Evolutionary conservation across 2,888 invertebrate species (phyloP).

Genomic region (Chydorus sphaericus): DNA sequence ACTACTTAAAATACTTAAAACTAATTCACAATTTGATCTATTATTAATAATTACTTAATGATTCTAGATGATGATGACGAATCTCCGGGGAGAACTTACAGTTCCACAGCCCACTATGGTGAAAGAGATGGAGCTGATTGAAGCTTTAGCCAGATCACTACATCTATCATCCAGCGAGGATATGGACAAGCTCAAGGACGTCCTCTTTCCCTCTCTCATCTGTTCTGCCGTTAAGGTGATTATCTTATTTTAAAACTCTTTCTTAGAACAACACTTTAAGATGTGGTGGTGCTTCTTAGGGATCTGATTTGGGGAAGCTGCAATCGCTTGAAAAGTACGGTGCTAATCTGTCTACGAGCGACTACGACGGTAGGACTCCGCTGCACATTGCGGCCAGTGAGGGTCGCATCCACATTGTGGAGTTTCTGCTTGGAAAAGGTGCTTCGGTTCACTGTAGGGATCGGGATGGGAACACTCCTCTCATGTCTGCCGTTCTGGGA

Average conservation of each 20-base stretch:
- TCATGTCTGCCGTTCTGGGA: constrained; percentile 50
- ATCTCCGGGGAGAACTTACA: constrained; percentile 68
- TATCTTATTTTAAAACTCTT: not conserved
- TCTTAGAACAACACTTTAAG: not conserved
- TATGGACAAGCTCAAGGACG: constrained; percentile 38
- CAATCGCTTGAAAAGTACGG: constrained; percentile 35
- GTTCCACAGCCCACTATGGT: constrained; percentile 23
- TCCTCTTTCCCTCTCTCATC: constrained; percentile 52
- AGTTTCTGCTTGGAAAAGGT: constrained; percentile 57
- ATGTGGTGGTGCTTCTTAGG: constrained; percentile 17
- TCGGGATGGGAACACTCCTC: constrained; percentile 49
- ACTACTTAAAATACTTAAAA: not conserved
- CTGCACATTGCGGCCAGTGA: constrained; percentile 63
- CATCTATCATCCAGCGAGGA: constrained; percentile 40
- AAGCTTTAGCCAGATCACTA: constrained; percentile 42
- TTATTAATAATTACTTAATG: constrained; percentile 1
- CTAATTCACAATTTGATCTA: not conserved
- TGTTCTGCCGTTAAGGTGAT: constrained; percentile 40
- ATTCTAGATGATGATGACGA: constrained; percentile 53
- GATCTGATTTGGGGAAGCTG: constrained; percentile 38
- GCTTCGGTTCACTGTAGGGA: constrained; percentile 69
- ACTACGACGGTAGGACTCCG: constrained; percentile 60
- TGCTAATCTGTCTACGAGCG: constrained; percentile 54
- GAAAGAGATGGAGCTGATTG: constrained; percentile 40
- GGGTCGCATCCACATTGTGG: constrained; percentile 50